Evolutionary conservation across 2,888 invertebrate genomes (phyloP).

Genomic region (Erebia ligea): DNA sequence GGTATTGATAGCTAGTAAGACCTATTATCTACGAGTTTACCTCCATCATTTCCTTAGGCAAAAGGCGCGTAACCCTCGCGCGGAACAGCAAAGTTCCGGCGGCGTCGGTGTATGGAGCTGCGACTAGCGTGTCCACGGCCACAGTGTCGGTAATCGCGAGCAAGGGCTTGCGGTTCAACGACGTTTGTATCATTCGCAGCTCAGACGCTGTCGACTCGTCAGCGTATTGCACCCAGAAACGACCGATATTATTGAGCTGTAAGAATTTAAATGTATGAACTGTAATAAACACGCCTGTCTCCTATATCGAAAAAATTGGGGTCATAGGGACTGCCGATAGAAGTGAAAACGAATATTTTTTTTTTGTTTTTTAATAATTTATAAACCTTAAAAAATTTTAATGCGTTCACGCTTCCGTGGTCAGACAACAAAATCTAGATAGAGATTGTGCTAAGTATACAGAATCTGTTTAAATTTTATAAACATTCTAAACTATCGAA

Average conservation of each 20-base stretch:
- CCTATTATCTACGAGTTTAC: constrained; percentile 44
- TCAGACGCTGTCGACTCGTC: constrained; percentile 69
- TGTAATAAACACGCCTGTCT: not conserved
- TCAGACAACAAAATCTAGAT: too few relatives aligned
- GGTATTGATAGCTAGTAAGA: too few relatives aligned
- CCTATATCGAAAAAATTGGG: too few relatives aligned
- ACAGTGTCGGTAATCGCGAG: constrained; percentile 48
- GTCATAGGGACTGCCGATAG: too few relatives aligned
- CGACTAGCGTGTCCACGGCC: constrained; percentile 55
- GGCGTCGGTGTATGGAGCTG: constrained; percentile 80
- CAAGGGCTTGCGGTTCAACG: constrained; percentile 51
- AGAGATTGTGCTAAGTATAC: too few relatives aligned
- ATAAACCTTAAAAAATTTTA: too few relatives aligned
- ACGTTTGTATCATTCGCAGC: constrained; percentile 45
- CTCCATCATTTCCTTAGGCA: constrained; percentile 65
- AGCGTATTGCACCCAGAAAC: constrained; percentile 87
- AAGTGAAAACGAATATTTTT: too few relatives aligned
- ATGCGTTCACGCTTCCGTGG: too few relatives aligned
- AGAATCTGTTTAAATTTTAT: too few relatives aligned
- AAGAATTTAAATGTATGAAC: not conserved
- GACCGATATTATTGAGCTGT: constrained; percentile 84
- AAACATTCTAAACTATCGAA: too few relatives aligned
- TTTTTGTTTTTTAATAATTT: too few relatives aligned
- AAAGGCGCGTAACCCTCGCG: constrained; percentile 74
- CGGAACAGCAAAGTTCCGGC: constrained; percentile 67